Percentiles rank a stretch among this genome's conserved stretches.
phyloP scores from a whole-genome alignment of 2,797 vertebrate genomes.

The Antrozous pallidus region DNA sequence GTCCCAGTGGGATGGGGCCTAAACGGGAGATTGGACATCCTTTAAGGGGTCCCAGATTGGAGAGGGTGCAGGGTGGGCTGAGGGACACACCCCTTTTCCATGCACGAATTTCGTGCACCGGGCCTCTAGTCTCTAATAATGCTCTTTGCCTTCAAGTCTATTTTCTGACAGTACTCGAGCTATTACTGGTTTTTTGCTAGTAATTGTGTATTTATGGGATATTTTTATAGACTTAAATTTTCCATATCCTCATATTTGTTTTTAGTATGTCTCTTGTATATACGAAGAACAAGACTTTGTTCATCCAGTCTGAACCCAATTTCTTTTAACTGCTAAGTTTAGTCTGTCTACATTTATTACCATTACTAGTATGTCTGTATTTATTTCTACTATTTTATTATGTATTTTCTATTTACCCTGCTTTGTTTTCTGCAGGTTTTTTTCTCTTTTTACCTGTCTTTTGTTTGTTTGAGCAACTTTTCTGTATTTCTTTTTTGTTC shows the following conservation, averaged over 20 bases:
- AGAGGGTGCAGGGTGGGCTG: no score
- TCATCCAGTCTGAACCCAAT: slow-evolving; percentile 16
- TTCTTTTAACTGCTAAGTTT: neutral
- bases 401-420: neutral
- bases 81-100: no score
- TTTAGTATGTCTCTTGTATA: slow-evolving; percentile 16
- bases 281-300: neutral
- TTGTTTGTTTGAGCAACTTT: neutral
- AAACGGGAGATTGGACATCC: no score
- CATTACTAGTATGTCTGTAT: neutral
- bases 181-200: neutral
- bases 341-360: neutral
- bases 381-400: neutral
- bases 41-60: no score
- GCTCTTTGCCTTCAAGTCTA: neutral
- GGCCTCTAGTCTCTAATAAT: neutral
- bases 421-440: neutral
- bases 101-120: no score
- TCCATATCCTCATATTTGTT: neutral
- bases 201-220: neutral
- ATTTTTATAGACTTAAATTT: neutral
- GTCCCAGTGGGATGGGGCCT: no score
- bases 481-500: neutral
- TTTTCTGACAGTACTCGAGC: neutral
- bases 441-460: neutral